phyloP scores from a whole-genome alignment of 2,797 vertebrate genomes.

The Glossophaga mutica region DNA sequence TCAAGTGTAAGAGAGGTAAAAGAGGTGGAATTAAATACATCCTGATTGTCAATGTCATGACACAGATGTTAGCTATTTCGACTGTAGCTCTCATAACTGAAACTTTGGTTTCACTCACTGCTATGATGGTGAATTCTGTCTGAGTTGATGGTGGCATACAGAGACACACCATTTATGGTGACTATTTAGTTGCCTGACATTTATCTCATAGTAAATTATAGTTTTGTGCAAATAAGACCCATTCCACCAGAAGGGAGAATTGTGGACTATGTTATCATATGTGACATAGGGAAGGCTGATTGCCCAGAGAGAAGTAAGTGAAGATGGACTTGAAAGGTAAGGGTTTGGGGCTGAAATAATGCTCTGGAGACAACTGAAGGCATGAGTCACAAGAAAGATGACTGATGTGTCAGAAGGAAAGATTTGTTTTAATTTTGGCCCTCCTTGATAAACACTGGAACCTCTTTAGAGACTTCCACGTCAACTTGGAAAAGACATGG shows the following conservation, averaged over 20 bases:
- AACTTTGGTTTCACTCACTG: not conserved
- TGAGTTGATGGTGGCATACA: not conserved
- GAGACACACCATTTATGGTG: not conserved
- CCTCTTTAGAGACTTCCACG: not conserved
- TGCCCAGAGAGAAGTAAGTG: not conserved
- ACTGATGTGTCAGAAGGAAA: not conserved
- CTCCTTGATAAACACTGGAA: not conserved
- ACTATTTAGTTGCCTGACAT: slow-evolving; percentile 14
- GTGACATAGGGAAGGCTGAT: not conserved
- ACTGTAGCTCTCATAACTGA: not conserved
- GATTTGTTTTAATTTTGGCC: not conserved
- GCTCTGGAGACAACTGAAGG: not conserved
- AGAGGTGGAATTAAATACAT: not conserved
- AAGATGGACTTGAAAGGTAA: not conserved
- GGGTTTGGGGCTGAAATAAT: not conserved
- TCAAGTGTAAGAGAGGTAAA: not conserved
- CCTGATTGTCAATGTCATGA: not conserved
- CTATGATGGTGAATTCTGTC: not conserved
- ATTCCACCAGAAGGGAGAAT: not conserved
- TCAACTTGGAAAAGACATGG: not conserved
- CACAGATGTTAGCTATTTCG: not conserved
- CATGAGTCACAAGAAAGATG: not conserved
- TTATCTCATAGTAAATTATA: not conserved
- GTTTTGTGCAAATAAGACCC: not conserved
- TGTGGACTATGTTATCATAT: not conserved